Evolutionary conservation across 2,797 vertebrate species (phyloP), one percentile per base, ranked within the genome.

Genomic region (Macropodus opercularis): DNA sequence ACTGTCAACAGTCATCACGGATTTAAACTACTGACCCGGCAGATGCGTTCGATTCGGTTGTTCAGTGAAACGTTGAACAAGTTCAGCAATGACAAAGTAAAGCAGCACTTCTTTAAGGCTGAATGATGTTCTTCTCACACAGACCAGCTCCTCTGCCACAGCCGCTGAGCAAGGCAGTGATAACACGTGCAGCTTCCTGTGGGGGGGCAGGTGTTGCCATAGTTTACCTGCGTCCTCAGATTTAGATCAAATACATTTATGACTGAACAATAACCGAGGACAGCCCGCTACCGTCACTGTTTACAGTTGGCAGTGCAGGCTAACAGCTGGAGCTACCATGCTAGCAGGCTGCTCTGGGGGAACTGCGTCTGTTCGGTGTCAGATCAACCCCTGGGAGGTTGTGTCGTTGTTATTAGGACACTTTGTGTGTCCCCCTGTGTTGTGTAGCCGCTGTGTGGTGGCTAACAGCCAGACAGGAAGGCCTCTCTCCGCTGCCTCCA

Each of bases 401-500:
- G 13, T 2, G 0, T 22, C 5, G 40, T 19, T n/a, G 0, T 55
- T 47, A 5, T 31, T 21, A 6, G 14, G 2, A 10, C 14, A 10
- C 22, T 29, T 15, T 4, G 1, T 13, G 23, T 15, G 7, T 63
- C 11, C 47, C 2, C 3, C 3, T 41, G 34, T n/a, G 46, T 4
- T 53, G 26, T 27, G 1, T 18, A 3, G 14, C 50, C 8, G 60
- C 34, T 48, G 1, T 23, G 8, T 18, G 11, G 36, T n/a, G 13
- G 56, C 60, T 38, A 55, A 3, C n/a, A 48, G 53, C 46, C 1
- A 26, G 31, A 10, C 67, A 66, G 64, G 62, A 75, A 79, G 80
- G 82, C 81, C 81, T 13, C 50, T 35, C 40, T n/a, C 5, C 5
- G 38, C 59, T 58, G 38, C 52, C 35, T 42, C 40, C 53, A 57